Base-by-base conservation (phyloP, 2,888 invertebrate genomes). In the Cryptocephalus moraei region DNA sequence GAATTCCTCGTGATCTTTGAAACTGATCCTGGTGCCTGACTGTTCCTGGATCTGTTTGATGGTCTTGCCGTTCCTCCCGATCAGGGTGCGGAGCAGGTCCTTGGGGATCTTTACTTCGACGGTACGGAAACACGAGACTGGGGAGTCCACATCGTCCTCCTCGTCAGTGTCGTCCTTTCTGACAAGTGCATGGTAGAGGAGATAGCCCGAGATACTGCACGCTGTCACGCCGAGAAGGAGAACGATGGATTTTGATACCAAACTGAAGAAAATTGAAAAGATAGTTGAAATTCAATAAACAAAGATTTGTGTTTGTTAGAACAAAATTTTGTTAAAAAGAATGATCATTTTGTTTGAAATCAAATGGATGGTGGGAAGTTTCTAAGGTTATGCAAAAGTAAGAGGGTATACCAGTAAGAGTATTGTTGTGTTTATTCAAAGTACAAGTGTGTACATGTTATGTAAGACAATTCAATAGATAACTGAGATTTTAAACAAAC, bases 41-140 rank as follows among this genome's bases (percentile, higher is more conserved):
- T 78, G 79, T 45, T 78, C 76, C 66, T 91, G 84, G 51, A 93
- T 80, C 48, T 79, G 75, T 66, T 84, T 85, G 43, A 92, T 80
- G 60, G 81, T 82, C n/a, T 76, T 71, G 8, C 92, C 91, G 57
- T 78, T 80, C 56, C 86, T 77, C 34, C 92, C 87, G 59, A 86
- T 83, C 47, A 87, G 69, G 45, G 77, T 73, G 8, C 83, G 78
- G 12, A 84, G 78, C 59, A 78, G 74, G 46, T 79, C 77, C 58
- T 79, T 81, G 0, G 81, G 76, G 14, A 87, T 74, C 52, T 71
- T 67, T 3, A 83, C 65, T 66, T 84, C 80, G 43, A 79, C 66
- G 11, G 72, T 68, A 57, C 77, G 74, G 43, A 69, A 69, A 55
- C 73, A 64, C 8, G 66, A 58, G 8, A 57, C 58, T 49, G 58